Evolutionary conservation across 1,140 invertebrate genomes (phyloP).

Genomic region (Drosophila kohkoa): DNA sequence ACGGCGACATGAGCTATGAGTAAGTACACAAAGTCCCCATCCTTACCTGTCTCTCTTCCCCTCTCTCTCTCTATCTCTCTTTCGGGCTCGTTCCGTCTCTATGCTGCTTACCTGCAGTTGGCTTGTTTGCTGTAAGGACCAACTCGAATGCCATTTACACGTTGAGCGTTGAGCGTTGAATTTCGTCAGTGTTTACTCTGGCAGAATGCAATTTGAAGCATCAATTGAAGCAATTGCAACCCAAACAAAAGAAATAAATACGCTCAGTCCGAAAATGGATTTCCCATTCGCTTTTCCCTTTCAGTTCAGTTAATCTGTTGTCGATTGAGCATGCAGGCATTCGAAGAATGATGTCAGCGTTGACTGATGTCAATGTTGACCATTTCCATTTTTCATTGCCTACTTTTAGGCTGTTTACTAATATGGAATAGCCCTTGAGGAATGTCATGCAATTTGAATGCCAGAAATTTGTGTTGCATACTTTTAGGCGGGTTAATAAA

Average conservation of each 20-base stretch:
- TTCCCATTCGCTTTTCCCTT: background rate
- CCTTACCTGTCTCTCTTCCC: background rate
- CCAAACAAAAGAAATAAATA: constrained; percentile 34
- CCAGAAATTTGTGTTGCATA: constrained; percentile 29
- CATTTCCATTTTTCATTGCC: background rate
- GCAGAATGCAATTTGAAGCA: constrained; percentile 63
- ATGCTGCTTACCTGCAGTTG: background rate
- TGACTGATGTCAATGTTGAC: background rate
- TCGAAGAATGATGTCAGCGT: background rate
- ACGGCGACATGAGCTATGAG: constrained; percentile 80
- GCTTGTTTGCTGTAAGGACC: constrained; percentile 61
- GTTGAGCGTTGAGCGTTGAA: constrained; percentile 35
- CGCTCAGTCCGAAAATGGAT: background rate
- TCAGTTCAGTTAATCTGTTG: constrained; percentile 2
- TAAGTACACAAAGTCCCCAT: constrained; percentile 51
- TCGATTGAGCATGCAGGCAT: constrained; percentile 1
- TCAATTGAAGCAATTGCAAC: constrained; percentile 59
- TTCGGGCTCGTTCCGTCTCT: background rate
- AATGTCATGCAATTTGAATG: background rate
- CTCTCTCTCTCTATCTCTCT: background rate
- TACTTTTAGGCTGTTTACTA: constrained; percentile 10
- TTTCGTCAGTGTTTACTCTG: constrained; percentile 50
- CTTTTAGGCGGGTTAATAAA: constrained; percentile 14
- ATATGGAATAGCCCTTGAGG: background rate
- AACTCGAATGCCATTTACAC: constrained; percentile 67